phyloP scores from a whole-genome alignment of 1,140 invertebrate genomes.

The Plectrocnemia conspersa region DNA sequence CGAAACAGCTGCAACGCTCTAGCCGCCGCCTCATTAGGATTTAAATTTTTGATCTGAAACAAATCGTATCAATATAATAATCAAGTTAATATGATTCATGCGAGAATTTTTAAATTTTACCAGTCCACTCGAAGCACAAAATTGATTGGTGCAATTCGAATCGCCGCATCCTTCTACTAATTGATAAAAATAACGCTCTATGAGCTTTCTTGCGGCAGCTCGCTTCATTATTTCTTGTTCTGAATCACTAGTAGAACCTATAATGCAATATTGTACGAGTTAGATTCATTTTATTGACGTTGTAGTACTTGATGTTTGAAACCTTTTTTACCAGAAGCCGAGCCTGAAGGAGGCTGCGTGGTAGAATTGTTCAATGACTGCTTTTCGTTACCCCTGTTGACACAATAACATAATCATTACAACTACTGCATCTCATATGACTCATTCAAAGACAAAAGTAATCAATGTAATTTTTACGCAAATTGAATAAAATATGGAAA shows the following conservation, averaged over 20 bases:
- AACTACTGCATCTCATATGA: too few relatives aligned
- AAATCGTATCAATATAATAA: neutral
- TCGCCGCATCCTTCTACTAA: conserved; percentile 87
- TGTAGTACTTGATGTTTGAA: too few relatives aligned
- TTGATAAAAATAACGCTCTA: conserved; percentile 90
- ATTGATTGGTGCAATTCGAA: conserved; percentile 72
- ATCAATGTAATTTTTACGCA: too few relatives aligned
- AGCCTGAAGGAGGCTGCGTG: too few relatives aligned
- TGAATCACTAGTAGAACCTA: conserved; percentile 28
- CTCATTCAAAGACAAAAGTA: too few relatives aligned
- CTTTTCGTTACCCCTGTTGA: too few relatives aligned
- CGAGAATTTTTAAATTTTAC: conserved; percentile 48
- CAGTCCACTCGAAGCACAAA: conserved; percentile 84
- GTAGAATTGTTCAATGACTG: too few relatives aligned
- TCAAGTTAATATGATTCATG: neutral
- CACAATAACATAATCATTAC: too few relatives aligned
- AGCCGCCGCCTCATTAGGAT: conserved; percentile 83
- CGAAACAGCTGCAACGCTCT: conserved; percentile 81
- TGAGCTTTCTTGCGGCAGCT: conserved; percentile 79
- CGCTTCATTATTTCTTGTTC: conserved; percentile 76
- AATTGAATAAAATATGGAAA: too few relatives aligned
- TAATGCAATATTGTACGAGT: conserved; percentile 13
- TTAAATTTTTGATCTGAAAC: conserved; percentile 62
- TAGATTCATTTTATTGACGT: too few relatives aligned
- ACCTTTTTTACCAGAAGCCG: too few relatives aligned